Percentiles rank a stretch among this genome's conserved stretches.
Evolutionary conservation across 2,113 vertebrate species (phyloP).

Genomic region (Talpa occidentalis): DNA sequence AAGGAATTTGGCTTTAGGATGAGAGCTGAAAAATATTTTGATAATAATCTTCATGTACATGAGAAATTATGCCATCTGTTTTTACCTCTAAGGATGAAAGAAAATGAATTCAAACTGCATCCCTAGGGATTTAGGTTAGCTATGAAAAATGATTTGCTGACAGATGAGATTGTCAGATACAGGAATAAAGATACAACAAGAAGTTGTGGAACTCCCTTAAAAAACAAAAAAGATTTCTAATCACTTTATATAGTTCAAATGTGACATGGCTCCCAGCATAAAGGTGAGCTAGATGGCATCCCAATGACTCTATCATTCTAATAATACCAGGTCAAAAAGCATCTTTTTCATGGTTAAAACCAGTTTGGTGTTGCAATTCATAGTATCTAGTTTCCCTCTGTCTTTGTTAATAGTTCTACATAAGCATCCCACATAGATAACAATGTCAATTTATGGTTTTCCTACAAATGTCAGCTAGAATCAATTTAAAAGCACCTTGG

Average conservation of each 20-base stretch:
- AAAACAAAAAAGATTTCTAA: conserved; percentile 1
- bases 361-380: background rate
- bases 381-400: background rate
- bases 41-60: background rate
- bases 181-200: conserved; percentile 4
- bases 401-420: background rate
- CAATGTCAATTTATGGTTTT: background rate
- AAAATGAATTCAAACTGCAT: conserved; percentile 47
- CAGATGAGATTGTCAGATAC: conserved; percentile 31
- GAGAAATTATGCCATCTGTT: background rate
- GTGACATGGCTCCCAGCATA: background rate
- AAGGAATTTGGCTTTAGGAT: background rate
- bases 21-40: background rate
- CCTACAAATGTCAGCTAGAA: background rate
- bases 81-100: background rate
- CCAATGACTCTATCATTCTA: background rate
- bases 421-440: background rate
- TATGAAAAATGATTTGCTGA: conserved; percentile 55
- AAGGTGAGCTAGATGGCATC: background rate
- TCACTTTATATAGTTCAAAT: conserved; percentile 24
- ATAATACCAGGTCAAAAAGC: background rate
- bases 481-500: background rate
- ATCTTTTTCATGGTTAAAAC: background rate
- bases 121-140: conserved; percentile 3
- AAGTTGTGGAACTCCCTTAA: background rate